These are phyloP conservation scores for Mythimna pallens DNA, from an alignment of 2,888 invertebrate species.

Conservation along the genomic window DNA sequence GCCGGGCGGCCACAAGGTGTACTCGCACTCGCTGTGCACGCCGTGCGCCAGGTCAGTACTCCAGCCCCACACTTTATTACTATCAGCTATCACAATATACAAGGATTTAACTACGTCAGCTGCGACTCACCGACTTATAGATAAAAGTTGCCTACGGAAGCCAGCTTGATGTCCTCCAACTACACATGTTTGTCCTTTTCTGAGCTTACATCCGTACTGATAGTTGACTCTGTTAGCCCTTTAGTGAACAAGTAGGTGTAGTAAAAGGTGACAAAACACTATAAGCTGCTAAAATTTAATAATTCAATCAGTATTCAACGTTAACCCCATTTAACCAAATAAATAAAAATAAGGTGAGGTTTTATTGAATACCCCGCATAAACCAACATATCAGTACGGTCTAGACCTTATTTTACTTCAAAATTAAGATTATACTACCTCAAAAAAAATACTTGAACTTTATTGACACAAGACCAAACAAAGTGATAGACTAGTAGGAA, in stretches of 20 bases:
- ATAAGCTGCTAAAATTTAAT: not conserved
- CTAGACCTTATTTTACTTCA: not conserved
- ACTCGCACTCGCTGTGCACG: slow-evolving; percentile 92
- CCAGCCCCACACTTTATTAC: not conserved
- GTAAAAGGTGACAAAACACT: not conserved
- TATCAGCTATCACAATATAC: too few relatives aligned
- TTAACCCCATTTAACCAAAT: not conserved
- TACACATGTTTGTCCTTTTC: not conserved
- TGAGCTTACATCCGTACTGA: slow-evolving; percentile 33
- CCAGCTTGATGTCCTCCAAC: not conserved
- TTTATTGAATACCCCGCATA: not conserved
- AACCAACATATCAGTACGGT: slow-evolving; percentile 16
- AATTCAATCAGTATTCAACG: too few relatives aligned
- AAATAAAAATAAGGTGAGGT: not conserved
- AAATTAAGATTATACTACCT: not conserved
- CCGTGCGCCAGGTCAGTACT: slow-evolving; percentile 92
- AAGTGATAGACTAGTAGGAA: slow-evolving; percentile 1
- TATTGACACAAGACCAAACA: too few relatives aligned
- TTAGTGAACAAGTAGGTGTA: not conserved
- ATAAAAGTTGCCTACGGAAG: not conserved
- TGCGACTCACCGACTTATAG: not conserved
- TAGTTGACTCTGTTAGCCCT: not conserved
- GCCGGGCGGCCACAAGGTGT: slow-evolving; percentile 87
- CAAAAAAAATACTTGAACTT: not conserved
- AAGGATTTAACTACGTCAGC: not conserved